Percentiles rank a stretch among this genome's conserved stretches.
Evolutionary conservation across 2,113 vertebrate species (phyloP).

Genomic region (Accipiter cooperii): DNA sequence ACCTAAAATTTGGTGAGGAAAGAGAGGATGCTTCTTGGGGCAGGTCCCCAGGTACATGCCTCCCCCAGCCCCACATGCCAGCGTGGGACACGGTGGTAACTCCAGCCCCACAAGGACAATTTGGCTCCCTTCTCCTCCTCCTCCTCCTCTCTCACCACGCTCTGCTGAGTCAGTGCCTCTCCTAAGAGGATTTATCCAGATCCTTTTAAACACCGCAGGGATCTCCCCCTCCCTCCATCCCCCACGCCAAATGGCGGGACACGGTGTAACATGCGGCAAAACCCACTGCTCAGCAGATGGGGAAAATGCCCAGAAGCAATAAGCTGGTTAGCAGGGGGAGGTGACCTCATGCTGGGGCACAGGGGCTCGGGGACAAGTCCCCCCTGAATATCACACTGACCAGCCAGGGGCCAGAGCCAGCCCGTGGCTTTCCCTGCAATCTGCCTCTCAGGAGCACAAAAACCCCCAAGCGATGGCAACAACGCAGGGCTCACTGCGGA

Average conservation of each 20-base stretch:
- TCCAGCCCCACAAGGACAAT: neutral
- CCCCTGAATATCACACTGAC: neutral
- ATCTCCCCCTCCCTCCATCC: neutral
- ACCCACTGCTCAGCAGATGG: neutral
- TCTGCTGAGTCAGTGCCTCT: constrained; percentile 42
- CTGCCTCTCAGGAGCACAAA: neutral
- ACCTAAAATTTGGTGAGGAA: neutral
- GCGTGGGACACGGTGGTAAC: fast-evolving
- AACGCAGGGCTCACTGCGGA: fast-evolving
- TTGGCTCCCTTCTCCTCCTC: neutral
- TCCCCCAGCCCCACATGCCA: neutral
- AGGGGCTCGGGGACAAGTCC: neutral
- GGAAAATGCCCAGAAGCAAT: neutral
- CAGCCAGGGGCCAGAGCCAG: neutral
- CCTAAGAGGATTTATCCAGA: constrained; percentile 41
- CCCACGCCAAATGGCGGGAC: neutral
- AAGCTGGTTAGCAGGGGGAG: neutral
- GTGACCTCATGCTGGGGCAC: neutral
- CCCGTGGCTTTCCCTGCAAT: neutral
- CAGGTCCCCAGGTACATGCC: neutral
- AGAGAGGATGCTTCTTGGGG: neutral
- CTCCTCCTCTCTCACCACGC: neutral
- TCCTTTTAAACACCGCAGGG: neutral
- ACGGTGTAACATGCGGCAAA: neutral
- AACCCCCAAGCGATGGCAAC: neutral